phyloP scores from a whole-genome alignment of 2,797 vertebrate genomes.

The Streptopelia turtur region DNA sequence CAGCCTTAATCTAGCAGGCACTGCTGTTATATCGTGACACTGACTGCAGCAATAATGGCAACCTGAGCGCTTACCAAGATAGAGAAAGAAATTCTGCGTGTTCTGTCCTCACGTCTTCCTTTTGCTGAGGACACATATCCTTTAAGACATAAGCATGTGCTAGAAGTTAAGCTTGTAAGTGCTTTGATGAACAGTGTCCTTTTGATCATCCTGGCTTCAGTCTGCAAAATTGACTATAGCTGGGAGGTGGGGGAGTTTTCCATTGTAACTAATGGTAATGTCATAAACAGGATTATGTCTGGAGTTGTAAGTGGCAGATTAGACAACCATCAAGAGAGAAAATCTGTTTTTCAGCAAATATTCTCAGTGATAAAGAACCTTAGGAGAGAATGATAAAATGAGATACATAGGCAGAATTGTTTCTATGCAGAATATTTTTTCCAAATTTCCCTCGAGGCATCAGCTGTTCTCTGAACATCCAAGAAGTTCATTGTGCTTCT shows the following conservation, averaged over 20 bases:
- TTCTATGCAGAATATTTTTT: constrained; percentile 6
- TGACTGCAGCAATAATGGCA: not conserved
- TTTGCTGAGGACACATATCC: not conserved
- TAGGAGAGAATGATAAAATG: not conserved
- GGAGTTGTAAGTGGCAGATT: not conserved
- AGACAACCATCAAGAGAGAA: not conserved
- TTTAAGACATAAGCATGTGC: not conserved
- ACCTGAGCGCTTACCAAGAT: fast-evolving
- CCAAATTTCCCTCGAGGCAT: constrained; percentile 30
- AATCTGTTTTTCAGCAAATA: constrained; percentile 17
- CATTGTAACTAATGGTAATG: not conserved
- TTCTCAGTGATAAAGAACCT: not conserved
- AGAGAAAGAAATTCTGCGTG: not conserved
- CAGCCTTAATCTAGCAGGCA: not conserved
- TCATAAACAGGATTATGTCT: not conserved
- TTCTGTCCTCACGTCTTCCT: not conserved
- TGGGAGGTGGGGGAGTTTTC: not conserved
- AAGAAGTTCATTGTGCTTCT: constrained; percentile 48
- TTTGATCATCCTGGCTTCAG: not conserved
- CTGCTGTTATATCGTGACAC: not conserved
- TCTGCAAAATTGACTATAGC: not conserved
- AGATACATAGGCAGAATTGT: not conserved
- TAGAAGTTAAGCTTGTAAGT: not conserved
- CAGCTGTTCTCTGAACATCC: constrained; percentile 22
- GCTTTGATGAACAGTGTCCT: not conserved